Percentiles rank a stretch among this genome's conserved stretches.
These are phyloP conservation scores for Brachionus manjavacas DNA, from an alignment of 1,140 invertebrate genomes.

Conservation along the genomic window DNA sequence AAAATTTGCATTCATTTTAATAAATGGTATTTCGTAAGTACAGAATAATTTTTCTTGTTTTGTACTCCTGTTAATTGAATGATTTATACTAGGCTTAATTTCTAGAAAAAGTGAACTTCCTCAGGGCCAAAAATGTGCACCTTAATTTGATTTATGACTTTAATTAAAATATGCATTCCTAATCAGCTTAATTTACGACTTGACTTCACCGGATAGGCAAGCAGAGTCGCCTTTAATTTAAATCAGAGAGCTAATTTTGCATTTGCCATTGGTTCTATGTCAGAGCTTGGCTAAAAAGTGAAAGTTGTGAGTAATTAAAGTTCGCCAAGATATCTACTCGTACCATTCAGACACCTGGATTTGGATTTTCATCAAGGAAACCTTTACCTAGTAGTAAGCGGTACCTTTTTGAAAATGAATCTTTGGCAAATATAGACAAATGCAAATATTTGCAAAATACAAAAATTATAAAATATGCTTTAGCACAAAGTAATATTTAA, in stretches of 20 bases:
- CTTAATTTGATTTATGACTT: not conserved
- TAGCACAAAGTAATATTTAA: not conserved
- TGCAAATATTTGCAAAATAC: not conserved
- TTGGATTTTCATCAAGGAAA: not conserved
- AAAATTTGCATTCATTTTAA: conserved; percentile 26
- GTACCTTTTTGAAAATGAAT: not conserved
- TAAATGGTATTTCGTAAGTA: conserved; percentile 2
- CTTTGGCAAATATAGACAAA: not conserved
- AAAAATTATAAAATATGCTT: not conserved
- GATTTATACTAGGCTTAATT: conserved; percentile 5
- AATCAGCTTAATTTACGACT: not conserved
- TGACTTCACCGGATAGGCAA: not conserved
- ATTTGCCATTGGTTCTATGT: not conserved
- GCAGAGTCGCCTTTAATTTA: not conserved
- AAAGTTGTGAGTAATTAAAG: not conserved
- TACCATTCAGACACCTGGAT: not conserved
- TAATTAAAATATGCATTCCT: not conserved
- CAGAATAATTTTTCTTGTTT: not conserved
- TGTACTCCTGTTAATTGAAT: conserved; percentile 4
- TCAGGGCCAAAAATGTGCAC: not conserved
- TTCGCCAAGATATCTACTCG: not conserved
- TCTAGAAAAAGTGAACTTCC: not conserved
- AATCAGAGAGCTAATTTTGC: not conserved
- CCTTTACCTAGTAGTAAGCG: not conserved
- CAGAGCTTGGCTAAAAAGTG: not conserved